phyloP scores from a whole-genome alignment of 2,113 vertebrate species.

The Labrus mixtus region DNA sequence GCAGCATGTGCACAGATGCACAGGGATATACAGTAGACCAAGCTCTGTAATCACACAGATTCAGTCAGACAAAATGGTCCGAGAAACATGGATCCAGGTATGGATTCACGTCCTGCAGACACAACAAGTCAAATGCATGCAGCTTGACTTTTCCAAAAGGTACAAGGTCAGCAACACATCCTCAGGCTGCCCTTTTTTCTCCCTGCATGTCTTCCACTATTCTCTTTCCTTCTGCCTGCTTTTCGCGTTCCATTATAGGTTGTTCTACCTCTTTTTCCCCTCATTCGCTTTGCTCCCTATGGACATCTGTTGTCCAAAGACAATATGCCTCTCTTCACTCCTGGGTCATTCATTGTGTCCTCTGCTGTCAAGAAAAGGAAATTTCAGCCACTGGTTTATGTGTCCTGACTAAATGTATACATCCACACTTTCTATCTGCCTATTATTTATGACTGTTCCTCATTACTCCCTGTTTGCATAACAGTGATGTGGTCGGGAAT shows the following conservation, averaged over 20 bases:
- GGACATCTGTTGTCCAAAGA: slow-evolving; percentile 64
- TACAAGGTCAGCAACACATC: slow-evolving; percentile 63
- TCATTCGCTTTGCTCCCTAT: slow-evolving; percentile 46
- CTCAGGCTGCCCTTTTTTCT: slow-evolving; percentile 41
- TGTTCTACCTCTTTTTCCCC: slow-evolving; percentile 37
- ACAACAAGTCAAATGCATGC: slow-evolving; percentile 38
- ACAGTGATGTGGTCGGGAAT: slow-evolving; percentile 11
- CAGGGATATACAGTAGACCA: slow-evolving; percentile 17
- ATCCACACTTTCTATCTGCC: background rate
- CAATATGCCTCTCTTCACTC: slow-evolving; percentile 41
- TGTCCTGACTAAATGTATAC: slow-evolving; percentile 18
- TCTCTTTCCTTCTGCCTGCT: slow-evolving; percentile 23
- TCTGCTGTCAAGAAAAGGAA: slow-evolving; percentile 59
- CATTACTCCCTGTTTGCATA: slow-evolving; percentile 3
- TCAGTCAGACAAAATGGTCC: slow-evolving; percentile 7
- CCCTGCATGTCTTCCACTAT: slow-evolving; percentile 20
- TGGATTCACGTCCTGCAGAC: slow-evolving; percentile 26
- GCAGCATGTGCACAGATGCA: slow-evolving; percentile 32
- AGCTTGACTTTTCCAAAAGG: slow-evolving; percentile 27
- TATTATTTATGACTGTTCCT: slow-evolving; percentile 5
- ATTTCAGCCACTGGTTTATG: slow-evolving; percentile 23
- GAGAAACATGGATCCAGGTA: slow-evolving; percentile 21
- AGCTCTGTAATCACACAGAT: slow-evolving; percentile 19
- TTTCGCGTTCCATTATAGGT: slow-evolving; percentile 44
- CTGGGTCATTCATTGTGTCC: slow-evolving; percentile 59